These are phyloP conservation scores for Parotocinclus haroldoi DNA, from an alignment of 2,797 vertebrate species.

Conservation along the genomic window DNA sequence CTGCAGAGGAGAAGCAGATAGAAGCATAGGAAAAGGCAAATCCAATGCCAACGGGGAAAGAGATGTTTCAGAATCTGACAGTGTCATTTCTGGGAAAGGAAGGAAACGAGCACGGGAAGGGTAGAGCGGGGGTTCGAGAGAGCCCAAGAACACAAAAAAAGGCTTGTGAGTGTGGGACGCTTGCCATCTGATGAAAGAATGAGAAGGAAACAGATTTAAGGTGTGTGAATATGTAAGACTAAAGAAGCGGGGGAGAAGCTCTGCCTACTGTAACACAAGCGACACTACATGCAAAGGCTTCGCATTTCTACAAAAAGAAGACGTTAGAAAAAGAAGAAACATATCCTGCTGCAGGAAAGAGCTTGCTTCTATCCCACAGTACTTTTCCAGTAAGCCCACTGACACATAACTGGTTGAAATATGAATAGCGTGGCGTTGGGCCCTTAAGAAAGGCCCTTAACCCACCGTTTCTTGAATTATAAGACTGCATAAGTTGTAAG, in stretches of 20 bases:
- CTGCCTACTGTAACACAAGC: constrained; percentile 32
- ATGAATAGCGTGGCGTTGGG: no score
- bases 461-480: no score
- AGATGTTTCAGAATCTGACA: constrained; percentile 78
- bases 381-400: no score
- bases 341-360: no score
- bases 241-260: constrained; percentile 1
- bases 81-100: constrained; percentile 72
- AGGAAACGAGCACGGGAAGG: constrained; percentile 35
- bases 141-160: constrained; percentile 41
- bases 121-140: constrained; percentile 22
- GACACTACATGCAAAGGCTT: no score
- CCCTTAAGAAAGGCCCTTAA: no score
- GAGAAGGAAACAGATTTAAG: neutral
- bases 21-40: constrained; percentile 53
- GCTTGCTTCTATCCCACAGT: no score
- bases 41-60: constrained; percentile 67
- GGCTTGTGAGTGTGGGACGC: constrained; percentile 28
- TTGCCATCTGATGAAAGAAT: neutral
- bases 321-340: constrained; percentile 1
- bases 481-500: no score
- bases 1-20: constrained; percentile 70
- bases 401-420: no score
- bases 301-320: constrained; percentile 10
- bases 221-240: neutral